phyloP scores from a whole-genome alignment of 2,888 invertebrate genomes.

The Epistrophe eligans region DNA sequence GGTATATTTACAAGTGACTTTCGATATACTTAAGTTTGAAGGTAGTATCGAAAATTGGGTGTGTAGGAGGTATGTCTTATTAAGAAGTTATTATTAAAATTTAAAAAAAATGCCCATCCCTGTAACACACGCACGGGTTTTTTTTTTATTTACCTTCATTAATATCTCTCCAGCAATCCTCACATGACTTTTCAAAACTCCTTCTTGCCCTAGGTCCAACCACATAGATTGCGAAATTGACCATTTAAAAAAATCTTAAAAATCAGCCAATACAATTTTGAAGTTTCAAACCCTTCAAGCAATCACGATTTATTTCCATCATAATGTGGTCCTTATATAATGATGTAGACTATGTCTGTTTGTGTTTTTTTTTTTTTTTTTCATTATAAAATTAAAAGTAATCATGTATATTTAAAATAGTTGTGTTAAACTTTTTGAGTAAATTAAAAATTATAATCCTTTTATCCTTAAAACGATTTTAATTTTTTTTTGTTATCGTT shows the following conservation, averaged over 20 bases:
- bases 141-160: too few relatives aligned
- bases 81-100: too few relatives aligned
- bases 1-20: too few relatives aligned
- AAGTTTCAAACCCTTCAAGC: not conserved
- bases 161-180: not conserved
- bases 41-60: too few relatives aligned
- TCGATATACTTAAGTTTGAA: too few relatives aligned
- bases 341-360: not conserved
- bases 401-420: not conserved
- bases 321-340: not conserved
- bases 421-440: conserved; percentile 22
- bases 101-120: too few relatives aligned
- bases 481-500: not conserved
- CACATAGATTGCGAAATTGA: not conserved
- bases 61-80: too few relatives aligned
- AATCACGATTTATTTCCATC: not conserved
- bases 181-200: not conserved
- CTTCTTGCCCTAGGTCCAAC: not conserved
- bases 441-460: conserved; percentile 35
- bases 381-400: conserved; percentile 7
- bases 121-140: too few relatives aligned
- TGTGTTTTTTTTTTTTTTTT: not conserved
- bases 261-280: not conserved
- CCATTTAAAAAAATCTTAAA: not conserved
- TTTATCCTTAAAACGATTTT: conserved; percentile 8